phyloP scores from a whole-genome alignment of 2,797 vertebrate species.

The Chelon labrosus region DNA sequence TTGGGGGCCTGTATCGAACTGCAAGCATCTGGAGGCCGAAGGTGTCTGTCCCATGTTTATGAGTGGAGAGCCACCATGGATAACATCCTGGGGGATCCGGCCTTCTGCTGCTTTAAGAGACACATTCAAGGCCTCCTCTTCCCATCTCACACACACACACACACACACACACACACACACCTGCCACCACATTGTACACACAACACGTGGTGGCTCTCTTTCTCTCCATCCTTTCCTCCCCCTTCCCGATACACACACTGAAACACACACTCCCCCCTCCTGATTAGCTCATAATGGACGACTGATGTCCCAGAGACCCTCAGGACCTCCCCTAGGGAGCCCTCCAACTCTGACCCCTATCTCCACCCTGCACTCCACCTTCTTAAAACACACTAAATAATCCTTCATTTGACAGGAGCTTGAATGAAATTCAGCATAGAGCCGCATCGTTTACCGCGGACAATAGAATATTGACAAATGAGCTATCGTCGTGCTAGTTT shows the following conservation, averaged over 20 bases:
- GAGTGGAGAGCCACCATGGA: slow-evolving; percentile 43
- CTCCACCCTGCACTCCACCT: slow-evolving; percentile 82
- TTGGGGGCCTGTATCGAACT: slow-evolving; percentile 77
- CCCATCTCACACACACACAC: slow-evolving; percentile 14
- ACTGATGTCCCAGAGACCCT: slow-evolving; percentile 84
- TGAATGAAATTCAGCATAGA: slow-evolving; percentile 86
- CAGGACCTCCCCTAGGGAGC: slow-evolving; percentile 81
- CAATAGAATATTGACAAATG: slow-evolving; percentile 85
- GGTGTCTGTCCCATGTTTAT: slow-evolving; percentile 58
- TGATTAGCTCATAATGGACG: slow-evolving; percentile 87
- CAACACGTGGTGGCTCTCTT: slow-evolving; percentile 55
- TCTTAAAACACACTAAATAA: slow-evolving; percentile 90
- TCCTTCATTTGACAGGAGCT: slow-evolving; percentile 86
- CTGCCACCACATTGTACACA: slow-evolving; percentile 33
- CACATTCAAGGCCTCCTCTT: slow-evolving; percentile 17
- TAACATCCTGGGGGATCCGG: slow-evolving; percentile 67
- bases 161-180: slow-evolving; percentile 12
- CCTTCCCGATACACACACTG: slow-evolving; percentile 28
- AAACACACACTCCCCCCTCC: slow-evolving; percentile 60
- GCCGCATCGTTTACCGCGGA: slow-evolving; percentile 80
- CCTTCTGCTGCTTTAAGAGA: slow-evolving; percentile 81
- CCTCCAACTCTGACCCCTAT: slow-evolving; percentile 85
- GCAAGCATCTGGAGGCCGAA: slow-evolving; percentile 81
- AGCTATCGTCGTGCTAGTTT: slow-evolving; percentile 61
- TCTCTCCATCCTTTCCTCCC: slow-evolving; percentile 46